These are phyloP conservation scores for Bambusicola thoracicus DNA, from an alignment of 2,113 vertebrate genomes.

Conservation along the genomic window DNA sequence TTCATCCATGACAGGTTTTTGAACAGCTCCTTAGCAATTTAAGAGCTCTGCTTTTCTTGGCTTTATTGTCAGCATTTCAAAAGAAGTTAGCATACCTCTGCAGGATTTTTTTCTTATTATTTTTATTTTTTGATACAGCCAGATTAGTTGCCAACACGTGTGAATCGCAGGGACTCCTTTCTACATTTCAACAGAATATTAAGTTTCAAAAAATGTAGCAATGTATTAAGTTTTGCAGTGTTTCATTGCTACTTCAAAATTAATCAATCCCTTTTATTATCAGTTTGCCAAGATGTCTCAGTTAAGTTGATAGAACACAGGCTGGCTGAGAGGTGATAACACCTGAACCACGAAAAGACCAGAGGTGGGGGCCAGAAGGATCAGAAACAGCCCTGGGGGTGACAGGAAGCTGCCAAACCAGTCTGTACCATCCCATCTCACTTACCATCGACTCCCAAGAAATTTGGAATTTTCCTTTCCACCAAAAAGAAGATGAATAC, in stretches of 20 bases:
- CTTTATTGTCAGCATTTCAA: neutral
- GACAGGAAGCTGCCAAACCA: neutral
- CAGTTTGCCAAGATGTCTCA: neutral
- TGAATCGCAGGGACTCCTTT: neutral
- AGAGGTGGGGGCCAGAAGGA: neutral
- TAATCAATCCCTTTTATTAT: neutral
- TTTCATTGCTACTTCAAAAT: neutral
- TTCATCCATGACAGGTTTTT: no score
- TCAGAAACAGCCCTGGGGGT: neutral
- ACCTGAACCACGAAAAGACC: neutral
- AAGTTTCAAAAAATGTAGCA: neutral
- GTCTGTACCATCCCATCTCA: neutral
- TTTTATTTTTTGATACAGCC: neutral
- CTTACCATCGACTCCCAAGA: neutral
- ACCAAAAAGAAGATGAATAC: fast-evolving
- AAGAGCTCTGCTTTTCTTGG: neutral
- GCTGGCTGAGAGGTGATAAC: neutral
- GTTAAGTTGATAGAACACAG: neutral
- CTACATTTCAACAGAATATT: neutral
- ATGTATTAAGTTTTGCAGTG: neutral
- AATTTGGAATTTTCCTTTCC: neutral
- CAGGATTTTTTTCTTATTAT: neutral
- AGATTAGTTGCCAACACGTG: neutral
- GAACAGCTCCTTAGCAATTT: neutral
- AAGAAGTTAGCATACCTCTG: neutral